phyloP scores from a whole-genome alignment of 1,140 invertebrate species.

The Listronotus bonariensis region DNA sequence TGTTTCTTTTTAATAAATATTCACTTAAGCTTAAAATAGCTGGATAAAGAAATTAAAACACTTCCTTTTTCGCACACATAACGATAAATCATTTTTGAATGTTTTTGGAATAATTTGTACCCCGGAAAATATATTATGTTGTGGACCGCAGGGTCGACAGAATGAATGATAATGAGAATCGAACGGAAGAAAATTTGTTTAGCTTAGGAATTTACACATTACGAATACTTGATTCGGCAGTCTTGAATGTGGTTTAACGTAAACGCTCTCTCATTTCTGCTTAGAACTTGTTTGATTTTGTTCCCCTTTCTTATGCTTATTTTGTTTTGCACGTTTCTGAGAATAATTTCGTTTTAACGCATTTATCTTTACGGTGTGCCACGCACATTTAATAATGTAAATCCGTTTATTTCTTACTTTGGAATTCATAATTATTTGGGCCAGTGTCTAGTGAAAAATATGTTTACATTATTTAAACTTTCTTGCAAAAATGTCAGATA shows the following conservation, averaged over 20 bases:
- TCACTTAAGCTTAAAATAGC: conserved; percentile 15
- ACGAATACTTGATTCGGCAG: conserved; percentile 28
- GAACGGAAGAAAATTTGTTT: conserved; percentile 37
- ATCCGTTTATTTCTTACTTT: not conserved
- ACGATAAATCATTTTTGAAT: conserved; percentile 34
- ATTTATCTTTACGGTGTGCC: conserved; percentile 2
- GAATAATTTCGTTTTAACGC: conserved; percentile 14
- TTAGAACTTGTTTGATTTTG: conserved; percentile 4
- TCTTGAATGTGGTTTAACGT: conserved; percentile 8
- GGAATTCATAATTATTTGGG: too few relatives aligned
- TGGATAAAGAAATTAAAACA: conserved; percentile 32
- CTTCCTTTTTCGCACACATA: conserved; percentile 27
- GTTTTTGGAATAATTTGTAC: conserved; percentile 36
- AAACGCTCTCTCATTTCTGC: conserved; percentile 7
- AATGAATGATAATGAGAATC: conserved; percentile 38
- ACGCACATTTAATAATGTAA: conserved; percentile 3
- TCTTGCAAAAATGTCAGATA: too few relatives aligned
- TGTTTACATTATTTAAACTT: too few relatives aligned
- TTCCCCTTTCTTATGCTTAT: not conserved
- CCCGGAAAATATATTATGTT: conserved; percentile 29
- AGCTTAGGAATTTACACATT: conserved; percentile 33
- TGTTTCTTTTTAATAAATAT: conserved; percentile 18
- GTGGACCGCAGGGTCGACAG: conserved; percentile 28
- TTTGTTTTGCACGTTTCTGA: not conserved
- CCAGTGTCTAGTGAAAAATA: too few relatives aligned